Percentiles rank a stretch among this genome's conserved stretches.
Evolutionary conservation across 2,888 invertebrate genomes (phyloP).

Genomic region (Eupithecia abbreviata): DNA sequence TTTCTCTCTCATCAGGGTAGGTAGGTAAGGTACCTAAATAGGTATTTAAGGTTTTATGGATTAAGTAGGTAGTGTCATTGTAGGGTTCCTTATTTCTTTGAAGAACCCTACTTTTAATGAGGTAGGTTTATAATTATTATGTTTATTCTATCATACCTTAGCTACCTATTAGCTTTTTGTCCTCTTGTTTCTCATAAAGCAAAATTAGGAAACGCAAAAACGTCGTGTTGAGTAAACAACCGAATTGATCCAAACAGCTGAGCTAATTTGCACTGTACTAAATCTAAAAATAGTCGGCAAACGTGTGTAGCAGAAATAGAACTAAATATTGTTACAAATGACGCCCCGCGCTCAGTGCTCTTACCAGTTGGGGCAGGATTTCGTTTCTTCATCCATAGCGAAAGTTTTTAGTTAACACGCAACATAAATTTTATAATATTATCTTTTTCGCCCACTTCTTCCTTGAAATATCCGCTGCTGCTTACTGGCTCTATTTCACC

Average conservation of each 20-base stretch:
- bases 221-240: slow-evolving; percentile 65
- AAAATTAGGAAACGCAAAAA: background rate
- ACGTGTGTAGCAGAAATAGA: slow-evolving; percentile 74
- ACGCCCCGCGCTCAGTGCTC: slow-evolving; percentile 50
- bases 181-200: background rate
- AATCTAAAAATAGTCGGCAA: slow-evolving; percentile 77
- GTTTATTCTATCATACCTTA: too few relatives aligned
- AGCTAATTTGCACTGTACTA: slow-evolving; percentile 63
- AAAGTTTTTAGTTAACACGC: background rate
- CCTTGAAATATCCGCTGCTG: background rate
- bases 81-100: too few relatives aligned
- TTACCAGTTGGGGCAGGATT: slow-evolving; percentile 82
- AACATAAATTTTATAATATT: background rate
- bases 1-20: background rate
- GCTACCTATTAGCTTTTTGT: background rate
- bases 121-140: too few relatives aligned
- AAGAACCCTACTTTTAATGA: too few relatives aligned
- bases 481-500: background rate
- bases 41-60: too few relatives aligned
- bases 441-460: slow-evolving; percentile 23
- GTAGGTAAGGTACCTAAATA: too few relatives aligned
- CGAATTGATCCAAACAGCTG: slow-evolving; percentile 60
- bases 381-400: slow-evolving; percentile 70
- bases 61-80: background rate
- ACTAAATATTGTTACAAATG: slow-evolving; percentile 68